Base-by-base conservation (phyloP, 1,140 invertebrate species). In the Antheraea mylitta region DNA sequence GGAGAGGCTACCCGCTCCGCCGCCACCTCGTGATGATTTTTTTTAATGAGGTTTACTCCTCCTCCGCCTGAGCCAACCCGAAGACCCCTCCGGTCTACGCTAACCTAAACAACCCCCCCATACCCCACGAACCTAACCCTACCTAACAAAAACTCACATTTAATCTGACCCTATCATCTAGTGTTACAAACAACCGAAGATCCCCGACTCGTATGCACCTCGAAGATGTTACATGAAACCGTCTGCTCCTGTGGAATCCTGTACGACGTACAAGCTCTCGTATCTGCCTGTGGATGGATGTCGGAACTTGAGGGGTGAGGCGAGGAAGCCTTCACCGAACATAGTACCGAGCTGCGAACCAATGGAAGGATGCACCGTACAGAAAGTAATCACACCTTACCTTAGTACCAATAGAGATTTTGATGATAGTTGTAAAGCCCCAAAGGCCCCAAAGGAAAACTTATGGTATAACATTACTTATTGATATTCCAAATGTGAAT, bases 301-400 rank as follows among this genome's bases (percentile, higher is more conserved):
- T 66, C 84, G 86, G 71, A 87, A 90, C 48, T 79, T 92, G 38
- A 80, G 93, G 0, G 87, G 85, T 0, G 85, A 83, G 13, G 73
- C 78, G 3, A 83, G 90, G 65, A 88, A 86, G 66, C 93, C 93
- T 0, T 67, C 80, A 0, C 85, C 91, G 0, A 92, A 91, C 36
- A 80, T 94, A 36, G 83, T 86, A 58, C 94, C 92, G 63, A 93
- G 93, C 30, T 86, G 87, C 37, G 92, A 90, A 10, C 94, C 93
- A 19, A 90, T 95, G 72, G 94, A 94, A 36, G 88, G 78, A 6
- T 91, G 93, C 11, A 95, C 94, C 10, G 82, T 95, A 3, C 94
- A 94, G 42, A 94, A 94, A 82, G 89, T 95, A 73, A 53, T 16
- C 2, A 53, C 6, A 53, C 16, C 45, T 48, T 48, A 13, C 3